Evolutionary conservation across 2,113 vertebrate species (phyloP), one percentile per base, ranked within the genome.

Genomic region (Petroica traversi): DNA sequence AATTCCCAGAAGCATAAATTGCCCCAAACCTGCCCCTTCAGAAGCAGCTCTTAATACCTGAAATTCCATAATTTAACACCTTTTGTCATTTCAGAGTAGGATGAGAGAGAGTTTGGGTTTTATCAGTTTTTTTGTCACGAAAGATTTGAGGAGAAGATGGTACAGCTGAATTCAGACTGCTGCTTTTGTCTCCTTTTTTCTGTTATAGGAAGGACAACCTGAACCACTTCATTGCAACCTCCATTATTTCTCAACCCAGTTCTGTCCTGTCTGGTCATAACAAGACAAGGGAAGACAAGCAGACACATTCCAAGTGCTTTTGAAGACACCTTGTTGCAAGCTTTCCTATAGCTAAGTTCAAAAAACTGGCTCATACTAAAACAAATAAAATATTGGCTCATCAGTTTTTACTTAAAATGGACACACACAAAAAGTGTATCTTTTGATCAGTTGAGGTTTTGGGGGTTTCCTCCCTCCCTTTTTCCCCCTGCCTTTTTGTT

Each of bases 401-500:
- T 34, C 36, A 40, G 20, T 34, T 91, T 64, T 66, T 59, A 72
- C 23, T 80, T 59, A 55, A 83, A 86, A 73, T 48, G 29, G 19
- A 46, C 8, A 52, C 22, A 45, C 5, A 36, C 4, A 67, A 10
- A 28, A 69, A 29, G 11, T 14, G 0, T 29, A 24, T 52, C 22
- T 69, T 87, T 59, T 63, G 34, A 67, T 14, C 0, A 2, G 14
- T 16, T 66, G 15, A 13, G 1, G 2, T 11, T 34, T 55, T 25
- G 52, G 11, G 20, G 12, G 22, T 26, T 62, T 59, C 4, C 40
- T 49, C 19, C 19, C 51, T 40, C 18, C 38, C 4, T 10, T 45
- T 17, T 9, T 8, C 0, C 1, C 6, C 6, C 14, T 19, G 8
- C 6, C 4, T 16, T 49, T 49, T 34, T 81, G 14, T 49, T 68